Evolutionary conservation across 2,888 invertebrate species (phyloP).

Genomic region (Fissipunctia ypsillon): DNA sequence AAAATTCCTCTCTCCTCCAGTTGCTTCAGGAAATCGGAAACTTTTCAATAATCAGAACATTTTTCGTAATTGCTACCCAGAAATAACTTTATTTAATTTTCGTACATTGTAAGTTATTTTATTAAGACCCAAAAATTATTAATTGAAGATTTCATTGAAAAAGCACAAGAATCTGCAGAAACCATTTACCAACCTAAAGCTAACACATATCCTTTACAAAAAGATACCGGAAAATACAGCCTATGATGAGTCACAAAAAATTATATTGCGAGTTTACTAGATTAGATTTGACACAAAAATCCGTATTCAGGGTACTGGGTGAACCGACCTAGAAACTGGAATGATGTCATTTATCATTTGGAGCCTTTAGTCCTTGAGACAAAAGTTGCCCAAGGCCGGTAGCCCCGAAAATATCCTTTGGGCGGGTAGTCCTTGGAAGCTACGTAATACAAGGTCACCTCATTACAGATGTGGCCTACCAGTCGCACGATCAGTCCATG

Average conservation of each 20-base stretch:
- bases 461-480: conserved; percentile 70
- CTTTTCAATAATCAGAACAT: not conserved
- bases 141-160: not conserved
- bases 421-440: conserved; percentile 74
- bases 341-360: conserved; percentile 85
- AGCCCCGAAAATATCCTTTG: conserved; percentile 84
- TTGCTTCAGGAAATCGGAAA: not conserved
- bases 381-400: conserved; percentile 83
- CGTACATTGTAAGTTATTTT: not conserved
- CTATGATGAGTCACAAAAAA: conserved; percentile 26
- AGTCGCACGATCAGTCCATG: conserved; percentile 75
- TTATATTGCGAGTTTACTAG: conserved; percentile 46
- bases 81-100: not conserved
- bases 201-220: conserved; percentile 5
- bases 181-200: not conserved
- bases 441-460: conserved; percentile 79
- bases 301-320: conserved; percentile 80
- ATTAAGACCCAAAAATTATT: not conserved
- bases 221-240: conserved; percentile 19
- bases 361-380: conserved; percentile 80
- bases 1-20: not conserved
- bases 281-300: conserved; percentile 68
- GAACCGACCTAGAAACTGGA: conserved; percentile 82
- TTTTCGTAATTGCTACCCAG: not conserved
- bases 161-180: not conserved